Percentiles rank a stretch among this genome's conserved stretches.
phyloP scores from a whole-genome alignment of 2,797 vertebrate species.

The Xenops minutus region DNA sequence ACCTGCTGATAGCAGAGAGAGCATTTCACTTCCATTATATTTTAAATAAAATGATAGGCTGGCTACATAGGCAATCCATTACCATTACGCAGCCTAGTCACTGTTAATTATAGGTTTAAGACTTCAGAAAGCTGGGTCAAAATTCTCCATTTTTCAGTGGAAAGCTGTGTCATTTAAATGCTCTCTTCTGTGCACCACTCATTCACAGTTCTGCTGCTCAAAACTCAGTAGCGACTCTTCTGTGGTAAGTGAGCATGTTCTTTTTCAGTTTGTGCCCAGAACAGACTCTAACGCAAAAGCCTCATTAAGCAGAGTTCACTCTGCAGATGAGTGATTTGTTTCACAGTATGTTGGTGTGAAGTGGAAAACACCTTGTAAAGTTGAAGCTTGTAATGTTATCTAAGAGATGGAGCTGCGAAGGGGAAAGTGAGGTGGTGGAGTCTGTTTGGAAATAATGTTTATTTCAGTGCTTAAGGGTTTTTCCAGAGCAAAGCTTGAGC shows the following conservation, averaged over 20 bases:
- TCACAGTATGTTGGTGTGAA: background rate
- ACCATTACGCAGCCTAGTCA: background rate
- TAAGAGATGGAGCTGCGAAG: background rate
- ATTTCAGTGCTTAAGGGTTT: conserved; percentile 14
- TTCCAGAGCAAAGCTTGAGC: background rate
- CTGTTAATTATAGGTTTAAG: conserved; percentile 33
- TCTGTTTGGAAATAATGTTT: conserved; percentile 17
- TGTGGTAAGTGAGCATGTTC: background rate
- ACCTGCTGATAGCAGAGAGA: conserved; percentile 7
- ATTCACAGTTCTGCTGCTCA: conserved; percentile 24
- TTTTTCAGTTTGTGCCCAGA: background rate
- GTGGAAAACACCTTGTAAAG: conserved; percentile 27
- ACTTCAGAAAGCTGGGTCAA: background rate
- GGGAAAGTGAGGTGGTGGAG: background rate
- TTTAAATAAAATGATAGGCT: conserved; percentile 42
- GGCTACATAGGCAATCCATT: conserved; percentile 21
- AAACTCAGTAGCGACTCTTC: background rate
- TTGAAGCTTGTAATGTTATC: background rate
- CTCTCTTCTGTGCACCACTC: background rate
- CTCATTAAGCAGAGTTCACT: background rate
- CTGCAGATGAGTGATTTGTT: background rate
- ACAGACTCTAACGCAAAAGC: background rate
- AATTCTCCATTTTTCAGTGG: conserved; percentile 12
- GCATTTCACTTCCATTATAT: background rate
- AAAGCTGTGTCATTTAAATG: background rate